A percentile compares a stretch with the other conserved stretches of the same genome.
Evolutionary conservation across 2,797 vertebrate genomes (phyloP).

Genomic region (Macropus fuliginosus): DNA sequence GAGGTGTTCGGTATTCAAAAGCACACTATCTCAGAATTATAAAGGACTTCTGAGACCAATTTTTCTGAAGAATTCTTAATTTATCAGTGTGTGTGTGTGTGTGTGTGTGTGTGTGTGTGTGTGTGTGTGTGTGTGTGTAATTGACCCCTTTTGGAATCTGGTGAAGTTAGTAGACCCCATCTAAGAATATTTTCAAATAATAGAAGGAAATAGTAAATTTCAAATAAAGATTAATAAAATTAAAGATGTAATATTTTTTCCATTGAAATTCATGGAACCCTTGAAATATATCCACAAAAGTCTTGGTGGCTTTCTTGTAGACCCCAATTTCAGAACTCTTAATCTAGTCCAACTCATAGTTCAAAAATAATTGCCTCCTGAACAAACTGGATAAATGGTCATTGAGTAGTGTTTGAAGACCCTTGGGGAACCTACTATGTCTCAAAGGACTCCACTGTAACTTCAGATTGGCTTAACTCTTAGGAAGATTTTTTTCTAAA

Average conservation of each 20-base stretch:
- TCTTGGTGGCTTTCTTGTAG: background rate
- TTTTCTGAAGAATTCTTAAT: background rate
- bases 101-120: too few species aligned
- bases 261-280: background rate
- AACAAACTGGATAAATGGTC: background rate
- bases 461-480: background rate
- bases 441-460: too few species aligned
- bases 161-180: background rate
- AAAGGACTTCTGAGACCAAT: too few species aligned
- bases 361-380: background rate
- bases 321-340: background rate
- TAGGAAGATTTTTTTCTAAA: too few species aligned
- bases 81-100: background rate
- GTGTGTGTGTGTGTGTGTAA: background rate
- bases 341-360: background rate
- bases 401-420: background rate
- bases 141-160: background rate
- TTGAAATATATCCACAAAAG: background rate
- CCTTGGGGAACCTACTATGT: background rate
- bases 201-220: background rate
- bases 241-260: background rate
- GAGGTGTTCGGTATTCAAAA: background rate
- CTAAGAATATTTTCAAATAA: background rate
- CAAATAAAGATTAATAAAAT: background rate
- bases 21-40: background rate